Base-by-base conservation (phyloP, 92 coral and sea anemone species). In the Phenganax stokvisi region DNA sequence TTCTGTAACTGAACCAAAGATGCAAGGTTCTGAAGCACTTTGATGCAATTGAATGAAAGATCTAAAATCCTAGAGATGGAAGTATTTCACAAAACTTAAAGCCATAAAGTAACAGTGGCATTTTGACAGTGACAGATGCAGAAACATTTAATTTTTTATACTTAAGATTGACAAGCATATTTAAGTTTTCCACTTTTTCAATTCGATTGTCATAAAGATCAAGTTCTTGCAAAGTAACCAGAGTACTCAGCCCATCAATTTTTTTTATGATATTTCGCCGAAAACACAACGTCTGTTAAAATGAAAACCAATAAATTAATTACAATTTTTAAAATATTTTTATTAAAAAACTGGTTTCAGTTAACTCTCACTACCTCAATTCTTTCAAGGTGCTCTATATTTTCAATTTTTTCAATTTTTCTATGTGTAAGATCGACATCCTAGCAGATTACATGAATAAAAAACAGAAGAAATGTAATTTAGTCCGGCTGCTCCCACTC, bases 371-470 rank as follows among this genome's bases (percentile, higher is more conserved):
- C 17, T 76, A 84, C 81, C 76, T 52, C 60, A 57, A 77, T 68
- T 47, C 30, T 12, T 6, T 57, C 64, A 10, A 74, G 11, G 16
- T 58, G 72, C 72, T 90, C 99, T 77, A 96, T 83, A 80, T 90
- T 88, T 78, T 96, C 97, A 72, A 96, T 93, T 74, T 86, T 90
- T 57, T 86, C 92, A 63, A 96, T 87, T 84, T 90, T 87, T 80
- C 92, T 90, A 87, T 96, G 99, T 51, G 92, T 90, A 44, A 96
- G 91, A 74, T 96, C 99, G 54, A 96, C 99, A 67, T 91, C 92
- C 98, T 92, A 65, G 80, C 51, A 67, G 12, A 67, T 10, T 2
- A 10, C 17, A 67, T 12, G 73, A 8, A 30, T 25, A 75, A 4
- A 55, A 44, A 75, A 10, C 44, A 75, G 7, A 27, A 56, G 6